These are phyloP conservation scores for Brachypodius melanocephalos DNA, from an alignment of 2,113 vertebrate species.

Conservation along the genomic window DNA sequence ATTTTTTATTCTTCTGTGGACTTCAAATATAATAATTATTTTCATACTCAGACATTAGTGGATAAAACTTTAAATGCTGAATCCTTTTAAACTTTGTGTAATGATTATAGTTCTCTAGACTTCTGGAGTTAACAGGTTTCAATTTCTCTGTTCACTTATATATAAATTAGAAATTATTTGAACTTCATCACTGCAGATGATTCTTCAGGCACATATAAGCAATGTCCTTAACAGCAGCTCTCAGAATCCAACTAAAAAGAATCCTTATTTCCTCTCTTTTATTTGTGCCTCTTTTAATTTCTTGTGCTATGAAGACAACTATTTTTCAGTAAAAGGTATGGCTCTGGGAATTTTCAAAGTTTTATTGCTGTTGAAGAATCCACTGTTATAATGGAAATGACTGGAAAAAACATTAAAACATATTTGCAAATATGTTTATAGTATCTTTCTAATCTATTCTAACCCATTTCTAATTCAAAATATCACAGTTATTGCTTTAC, in stretches of 20 bases:
- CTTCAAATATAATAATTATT: background rate
- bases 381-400: background rate
- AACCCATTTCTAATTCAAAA: background rate
- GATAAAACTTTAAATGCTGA: background rate
- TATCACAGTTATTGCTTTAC: background rate
- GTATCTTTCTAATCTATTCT: background rate
- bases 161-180: background rate
- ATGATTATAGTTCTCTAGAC: background rate
- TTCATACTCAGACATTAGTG: background rate
- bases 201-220: background rate
- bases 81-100: background rate
- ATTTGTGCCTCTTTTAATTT: background rate
- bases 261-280: background rate
- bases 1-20: rapidly evolving
- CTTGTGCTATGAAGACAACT: background rate
- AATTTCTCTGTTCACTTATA: background rate
- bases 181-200: background rate
- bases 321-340: background rate
- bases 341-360: background rate
- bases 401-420: background rate
- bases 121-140: background rate
- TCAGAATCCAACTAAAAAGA: background rate
- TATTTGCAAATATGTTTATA: background rate
- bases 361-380: background rate
- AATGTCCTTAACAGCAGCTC: background rate